These are phyloP conservation scores for Dascillus cervinus DNA, from an alignment of 2,888 invertebrate genomes.

Conservation along the genomic window DNA sequence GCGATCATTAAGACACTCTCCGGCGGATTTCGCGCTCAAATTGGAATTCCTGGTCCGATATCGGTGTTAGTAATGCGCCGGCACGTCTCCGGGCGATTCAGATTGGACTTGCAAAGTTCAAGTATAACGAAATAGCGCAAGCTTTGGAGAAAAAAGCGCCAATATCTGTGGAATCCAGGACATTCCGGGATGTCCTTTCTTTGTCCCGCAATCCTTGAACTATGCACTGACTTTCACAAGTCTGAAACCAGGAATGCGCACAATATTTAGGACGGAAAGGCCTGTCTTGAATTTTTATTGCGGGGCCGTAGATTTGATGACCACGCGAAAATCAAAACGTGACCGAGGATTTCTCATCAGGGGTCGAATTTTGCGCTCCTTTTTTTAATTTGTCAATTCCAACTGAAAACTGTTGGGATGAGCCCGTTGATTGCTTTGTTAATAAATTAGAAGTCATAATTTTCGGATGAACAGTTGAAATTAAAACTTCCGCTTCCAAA, in stretches of 20 bases:
- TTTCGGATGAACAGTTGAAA: too few relatives aligned
- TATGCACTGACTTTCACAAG: constrained; percentile 29
- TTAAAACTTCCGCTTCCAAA: too few relatives aligned
- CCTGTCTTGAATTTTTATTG: constrained; percentile 11
- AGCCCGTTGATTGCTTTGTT: too few relatives aligned
- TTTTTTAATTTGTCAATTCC: too few relatives aligned
- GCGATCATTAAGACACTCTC: constrained; percentile 38
- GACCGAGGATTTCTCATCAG: too few relatives aligned
- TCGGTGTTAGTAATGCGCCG: constrained; percentile 37
- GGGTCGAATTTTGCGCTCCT: too few relatives aligned
- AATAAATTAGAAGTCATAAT: too few relatives aligned
- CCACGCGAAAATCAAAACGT: too few relatives aligned
- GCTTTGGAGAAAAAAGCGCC: constrained; percentile 10
- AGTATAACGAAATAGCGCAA: constrained; percentile 6
- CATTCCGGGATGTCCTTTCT: constrained; percentile 34
- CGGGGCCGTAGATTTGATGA: too few relatives aligned
- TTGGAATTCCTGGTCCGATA: constrained; percentile 41
- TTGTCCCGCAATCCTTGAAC: constrained; percentile 35
- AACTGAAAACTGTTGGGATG: too few relatives aligned
- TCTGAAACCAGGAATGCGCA: constrained; percentile 29
- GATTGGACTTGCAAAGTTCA: constrained; percentile 17
- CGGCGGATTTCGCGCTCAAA: constrained; percentile 40
- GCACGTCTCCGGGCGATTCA: constrained; percentile 27
- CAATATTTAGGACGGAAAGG: constrained; percentile 28
- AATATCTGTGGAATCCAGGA: constrained; percentile 29